Evolutionary conservation across 2,113 vertebrate species (phyloP).

Genomic region (Capreolus pygargus): DNA sequence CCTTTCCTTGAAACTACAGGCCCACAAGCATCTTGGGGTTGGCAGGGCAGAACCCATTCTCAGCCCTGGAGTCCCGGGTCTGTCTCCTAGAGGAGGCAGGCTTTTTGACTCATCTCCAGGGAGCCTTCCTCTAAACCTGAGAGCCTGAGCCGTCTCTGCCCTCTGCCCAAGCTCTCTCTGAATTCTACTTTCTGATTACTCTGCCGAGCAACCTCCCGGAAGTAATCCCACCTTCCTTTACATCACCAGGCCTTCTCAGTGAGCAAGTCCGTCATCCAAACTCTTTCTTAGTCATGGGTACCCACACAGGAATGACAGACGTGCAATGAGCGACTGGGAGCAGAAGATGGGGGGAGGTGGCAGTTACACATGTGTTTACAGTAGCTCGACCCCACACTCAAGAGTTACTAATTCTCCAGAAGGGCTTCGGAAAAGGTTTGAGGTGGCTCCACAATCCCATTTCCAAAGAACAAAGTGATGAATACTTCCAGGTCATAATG

Average conservation of each 20-base stretch:
- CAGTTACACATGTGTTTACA: background rate
- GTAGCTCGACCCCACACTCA: background rate
- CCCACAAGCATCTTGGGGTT: background rate
- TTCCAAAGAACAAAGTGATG: background rate
- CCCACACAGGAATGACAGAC: background rate
- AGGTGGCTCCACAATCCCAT: background rate
- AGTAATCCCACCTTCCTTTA: background rate
- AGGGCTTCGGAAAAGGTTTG: background rate
- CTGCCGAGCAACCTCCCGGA: background rate
- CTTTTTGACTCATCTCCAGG: background rate
- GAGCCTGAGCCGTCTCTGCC: background rate
- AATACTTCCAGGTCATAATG: background rate
- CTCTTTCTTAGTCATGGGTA: background rate
- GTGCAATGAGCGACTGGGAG: background rate
- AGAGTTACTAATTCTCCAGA: background rate
- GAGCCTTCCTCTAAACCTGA: background rate
- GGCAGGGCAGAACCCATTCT: background rate
- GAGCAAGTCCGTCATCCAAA: background rate
- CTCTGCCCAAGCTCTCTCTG: background rate
- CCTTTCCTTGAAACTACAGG: background rate
- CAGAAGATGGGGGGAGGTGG: background rate
- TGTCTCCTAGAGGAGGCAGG: rapidly evolving
- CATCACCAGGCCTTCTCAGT: background rate
- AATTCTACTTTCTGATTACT: background rate
- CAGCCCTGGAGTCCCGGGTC: background rate